Evolutionary conservation across 2,888 invertebrate species (phyloP).

Genomic region (Hypsopygia costalis): DNA sequence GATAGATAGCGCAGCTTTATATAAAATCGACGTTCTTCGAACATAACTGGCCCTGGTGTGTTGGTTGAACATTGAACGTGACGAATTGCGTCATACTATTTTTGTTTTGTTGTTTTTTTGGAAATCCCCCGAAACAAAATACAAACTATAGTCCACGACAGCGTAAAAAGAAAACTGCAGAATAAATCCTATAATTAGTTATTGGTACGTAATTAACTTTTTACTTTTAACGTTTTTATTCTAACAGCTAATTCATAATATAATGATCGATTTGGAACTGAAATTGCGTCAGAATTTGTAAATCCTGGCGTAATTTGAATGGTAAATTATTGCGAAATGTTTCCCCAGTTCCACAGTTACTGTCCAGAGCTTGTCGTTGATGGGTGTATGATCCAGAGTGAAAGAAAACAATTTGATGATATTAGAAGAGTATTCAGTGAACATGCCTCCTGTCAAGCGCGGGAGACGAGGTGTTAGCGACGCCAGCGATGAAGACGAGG

Average conservation of each 20-base stretch:
- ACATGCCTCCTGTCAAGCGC: constrained; percentile 67
- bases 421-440: constrained; percentile 49
- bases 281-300: constrained; percentile 24
- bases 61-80: no score
- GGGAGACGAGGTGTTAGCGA: constrained; percentile 75
- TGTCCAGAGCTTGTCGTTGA: not conserved
- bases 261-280: no score
- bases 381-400: constrained; percentile 10
- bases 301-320: no score
- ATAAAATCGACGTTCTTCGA: no score
- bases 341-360: constrained; percentile 1
- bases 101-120: constrained; percentile 6
- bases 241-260: no score
- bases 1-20: no score
- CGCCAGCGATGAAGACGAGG: constrained; percentile 84
- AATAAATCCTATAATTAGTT: no score
- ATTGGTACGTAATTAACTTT: no score
- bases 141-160: no score
- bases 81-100: constrained; percentile 6
- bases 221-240: no score
- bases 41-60: no score
- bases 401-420: constrained; percentile 52
- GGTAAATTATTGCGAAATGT: constrained; percentile 7
- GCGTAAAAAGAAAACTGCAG: no score
- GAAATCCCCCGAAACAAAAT: not conserved